Evolutionary conservation across 1,140 invertebrate species (phyloP).

Genomic region (Meloidogyne chitwoodi): DNA sequence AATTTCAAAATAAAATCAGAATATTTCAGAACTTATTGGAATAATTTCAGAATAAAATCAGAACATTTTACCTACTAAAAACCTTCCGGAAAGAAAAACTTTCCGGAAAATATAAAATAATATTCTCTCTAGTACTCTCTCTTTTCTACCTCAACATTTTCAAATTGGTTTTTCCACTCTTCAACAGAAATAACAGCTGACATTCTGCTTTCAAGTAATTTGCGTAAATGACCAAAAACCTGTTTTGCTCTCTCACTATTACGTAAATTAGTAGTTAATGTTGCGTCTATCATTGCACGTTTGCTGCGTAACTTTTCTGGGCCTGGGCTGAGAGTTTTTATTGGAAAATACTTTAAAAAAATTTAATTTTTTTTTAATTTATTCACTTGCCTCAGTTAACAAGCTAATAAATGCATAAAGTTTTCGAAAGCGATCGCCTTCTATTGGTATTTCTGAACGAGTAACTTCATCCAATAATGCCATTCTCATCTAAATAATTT

Average conservation of each 20-base stretch:
- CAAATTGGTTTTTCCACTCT: conserved; percentile 52
- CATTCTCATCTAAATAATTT: conserved; percentile 28
- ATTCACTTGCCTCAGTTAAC: conserved; percentile 45
- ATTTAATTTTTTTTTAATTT: background rate
- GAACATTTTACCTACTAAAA: background rate
- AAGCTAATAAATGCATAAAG: conserved; percentile 55
- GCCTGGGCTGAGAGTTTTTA: conserved; percentile 17
- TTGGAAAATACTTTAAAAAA: conserved; percentile 37
- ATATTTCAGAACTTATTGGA: too few relatives aligned
- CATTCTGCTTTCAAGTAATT: conserved; percentile 39
- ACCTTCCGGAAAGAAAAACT: background rate
- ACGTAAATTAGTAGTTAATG: conserved; percentile 23
- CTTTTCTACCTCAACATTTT: conserved; percentile 45
- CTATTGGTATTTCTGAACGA: conserved; percentile 37
- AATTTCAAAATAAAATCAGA: background rate
- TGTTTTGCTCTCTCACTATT: conserved; percentile 51
- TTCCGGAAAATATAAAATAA: background rate
- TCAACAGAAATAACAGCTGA: conserved; percentile 29
- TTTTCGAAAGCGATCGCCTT: conserved; percentile 51
- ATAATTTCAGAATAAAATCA: conserved; percentile 1
- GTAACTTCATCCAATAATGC: conserved; percentile 53
- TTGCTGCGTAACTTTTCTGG: conserved; percentile 9
- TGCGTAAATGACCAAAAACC: conserved; percentile 48
- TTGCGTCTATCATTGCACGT: background rate
- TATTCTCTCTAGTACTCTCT: background rate